Evolutionary conservation across 2,797 vertebrate genomes (phyloP), one percentile per base, ranked within the genome.

Genomic region (Odontamblyopus lacepedii): DNA sequence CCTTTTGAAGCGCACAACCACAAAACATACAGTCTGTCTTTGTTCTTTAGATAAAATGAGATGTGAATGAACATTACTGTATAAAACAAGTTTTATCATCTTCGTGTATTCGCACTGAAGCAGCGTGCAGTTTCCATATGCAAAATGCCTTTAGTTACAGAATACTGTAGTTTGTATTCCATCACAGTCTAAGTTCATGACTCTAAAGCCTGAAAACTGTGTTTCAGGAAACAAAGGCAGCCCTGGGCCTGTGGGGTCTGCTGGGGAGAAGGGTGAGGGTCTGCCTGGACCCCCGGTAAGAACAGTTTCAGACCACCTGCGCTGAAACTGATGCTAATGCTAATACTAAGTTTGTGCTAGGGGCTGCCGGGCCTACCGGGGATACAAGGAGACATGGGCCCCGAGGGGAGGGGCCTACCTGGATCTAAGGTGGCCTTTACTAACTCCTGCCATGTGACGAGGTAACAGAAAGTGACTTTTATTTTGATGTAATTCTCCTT

Each of bases 221-320:
- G 35, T 6, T 79, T 67, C 77, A 98, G 96, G 96, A 69, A 76
- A 80, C 38, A 91, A 56, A 81, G 96, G 96, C 44, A 86, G 76
- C 62, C 68, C 8, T 18, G 96, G 96, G 71, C 91, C 79, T 26
- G 67, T 85, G 9, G 96, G 95, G 1, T 86, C 90, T 38, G 80
- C 75, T 15, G 96, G 96, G 68, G 60, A 65, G 27, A 95, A 94
- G 79, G 95, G 95, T 0, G 94, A 95, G 2, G 89, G 94, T n/a
- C 75, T 88, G 44, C 92, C 93, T 55, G 96, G 96, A 71, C 90
- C 93, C 80, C 80, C 88, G 82, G 96, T 96, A 83, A 91, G 91
- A 79, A 59, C 44, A 27, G 13, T 53, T 32, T 67, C 48, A 51
- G 48, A 27, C 29, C 26, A 8, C 6, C 8, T 26, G 3, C 41